Base-by-base conservation (phyloP, 2,797 vertebrate genomes). In the Acestrorhynchus altus region DNA sequence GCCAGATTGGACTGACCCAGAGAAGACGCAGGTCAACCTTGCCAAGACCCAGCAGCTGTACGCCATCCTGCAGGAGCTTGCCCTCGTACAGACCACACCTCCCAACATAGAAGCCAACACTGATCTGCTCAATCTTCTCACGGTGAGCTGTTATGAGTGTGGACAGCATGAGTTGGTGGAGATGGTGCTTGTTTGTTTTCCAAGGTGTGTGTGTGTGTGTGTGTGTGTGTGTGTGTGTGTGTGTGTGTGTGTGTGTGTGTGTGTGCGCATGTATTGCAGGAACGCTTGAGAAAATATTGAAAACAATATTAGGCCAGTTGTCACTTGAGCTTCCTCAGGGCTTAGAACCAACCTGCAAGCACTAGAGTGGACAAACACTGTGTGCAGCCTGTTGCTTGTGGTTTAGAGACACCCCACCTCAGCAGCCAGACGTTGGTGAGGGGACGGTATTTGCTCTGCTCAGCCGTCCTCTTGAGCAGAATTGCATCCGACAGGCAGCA, bases 31-130 rank as follows among this genome's bases (percentile, higher is more conserved):
- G 4, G 94, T 97, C 72, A 96, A 97, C 46, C 87, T 96, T 72
- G 89, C 90, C 11, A 98, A 98, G 89, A 94, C 94, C 86, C 95
- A 95, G 67, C 96, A 97, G 88, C 94, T 97, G 18, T 94, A 96
- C 64, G 82, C 90, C 81, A 97, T 96, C 85, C 91, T 97, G 39
- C 95, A 95, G 68, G 95, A 97, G 85, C 90, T 97, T 86, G 93
- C 94, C 1, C 89, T 93, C 80, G 91, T 97, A 65, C 96, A 96
- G 86, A 94, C 86, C 84, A 91, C 92, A 0, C 88, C 94, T 0
- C 96, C 96, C 0, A 92, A 85, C 0, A 85, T 95, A 0, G 95
- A 96, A 0, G 95, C 95, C 77, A 97, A 95, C 87, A 90, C 89
- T 0, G 96, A 98, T 82, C 90, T 98, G 59, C 90, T 98, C 81